Evolutionary conservation across 1,140 invertebrate genomes (phyloP).

Genomic region (Tetragonula clypearis): DNA sequence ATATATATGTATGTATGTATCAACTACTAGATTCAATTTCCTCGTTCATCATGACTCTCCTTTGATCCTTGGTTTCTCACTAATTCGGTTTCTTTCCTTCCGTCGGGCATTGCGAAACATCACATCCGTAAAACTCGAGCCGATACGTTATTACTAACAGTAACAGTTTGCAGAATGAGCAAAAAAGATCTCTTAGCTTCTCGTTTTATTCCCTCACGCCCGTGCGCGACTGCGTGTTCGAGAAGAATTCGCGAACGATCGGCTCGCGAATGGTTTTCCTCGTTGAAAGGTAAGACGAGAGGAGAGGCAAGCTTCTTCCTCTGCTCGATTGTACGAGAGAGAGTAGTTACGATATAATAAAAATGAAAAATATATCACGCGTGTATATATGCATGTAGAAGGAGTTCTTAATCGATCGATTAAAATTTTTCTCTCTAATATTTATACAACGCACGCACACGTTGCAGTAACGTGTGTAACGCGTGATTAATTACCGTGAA

Average conservation of each 20-base stretch:
- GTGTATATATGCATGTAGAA: constrained; percentile 12
- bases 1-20: neutral
- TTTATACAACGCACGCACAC: neutral
- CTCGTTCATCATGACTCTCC: neutral
- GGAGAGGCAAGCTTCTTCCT: neutral
- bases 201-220: neutral
- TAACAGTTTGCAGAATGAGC: constrained; percentile 18
- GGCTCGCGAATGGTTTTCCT: neutral
- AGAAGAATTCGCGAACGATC: neutral
- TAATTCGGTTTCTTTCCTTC: constrained; percentile 23
- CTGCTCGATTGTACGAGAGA: neutral
- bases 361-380: neutral
- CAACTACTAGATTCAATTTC: neutral
- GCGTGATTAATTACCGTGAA: neutral
- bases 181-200: neutral
- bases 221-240: neutral
- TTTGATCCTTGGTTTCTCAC: constrained; percentile 27
- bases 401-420: constrained; percentile 33
- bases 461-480: constrained; percentile 2
- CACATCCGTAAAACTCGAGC: neutral
- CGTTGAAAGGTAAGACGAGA: constrained; percentile 13
- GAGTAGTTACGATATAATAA: neutral
- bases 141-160: neutral
- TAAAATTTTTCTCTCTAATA: constrained; percentile 7
- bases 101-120: neutral